These are phyloP conservation scores for Aradus depressus DNA, from an alignment of 2,888 invertebrate genomes.

Conservation along the genomic window DNA sequence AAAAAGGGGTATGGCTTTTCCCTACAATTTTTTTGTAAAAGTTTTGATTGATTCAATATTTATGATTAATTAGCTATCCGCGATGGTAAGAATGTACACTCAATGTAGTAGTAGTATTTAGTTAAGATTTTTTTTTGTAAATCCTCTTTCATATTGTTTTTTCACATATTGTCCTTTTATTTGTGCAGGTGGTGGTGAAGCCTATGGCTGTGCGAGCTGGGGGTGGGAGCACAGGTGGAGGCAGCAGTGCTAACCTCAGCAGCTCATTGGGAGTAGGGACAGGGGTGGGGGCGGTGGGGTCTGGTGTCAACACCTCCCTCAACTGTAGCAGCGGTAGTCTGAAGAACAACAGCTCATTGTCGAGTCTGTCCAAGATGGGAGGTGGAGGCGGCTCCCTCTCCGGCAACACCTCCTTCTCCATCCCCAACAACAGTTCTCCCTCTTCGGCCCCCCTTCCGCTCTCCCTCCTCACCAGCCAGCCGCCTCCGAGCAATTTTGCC, in stretches of 20 bases:
- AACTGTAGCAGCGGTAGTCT: slow-evolving; percentile 23
- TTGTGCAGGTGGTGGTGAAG: slow-evolving; percentile 62
- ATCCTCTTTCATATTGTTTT: no score
- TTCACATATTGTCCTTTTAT: slow-evolving; percentile 26
- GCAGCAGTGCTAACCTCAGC: slow-evolving; percentile 37
- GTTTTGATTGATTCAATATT: no score
- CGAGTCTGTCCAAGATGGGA: no score
- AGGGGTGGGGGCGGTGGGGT: no score
- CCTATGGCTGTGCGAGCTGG: slow-evolving; percentile 63
- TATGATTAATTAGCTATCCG: no score
- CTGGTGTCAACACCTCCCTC: slow-evolving; percentile 25
- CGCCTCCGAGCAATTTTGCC: slow-evolving; percentile 46
- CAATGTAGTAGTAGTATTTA: no score
- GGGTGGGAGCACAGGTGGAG: slow-evolving; percentile 37
- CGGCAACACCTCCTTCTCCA: slow-evolving; percentile 31
- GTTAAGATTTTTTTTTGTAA: no score
- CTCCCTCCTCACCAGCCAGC: slow-evolving; percentile 21
- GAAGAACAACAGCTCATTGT: slow-evolving; percentile 11
- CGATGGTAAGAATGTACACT: no score
- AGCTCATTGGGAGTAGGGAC: no score
- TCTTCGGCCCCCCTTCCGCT: slow-evolving; percentile 32
- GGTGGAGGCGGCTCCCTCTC: slow-evolving; percentile 15
- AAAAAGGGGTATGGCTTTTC: no score
- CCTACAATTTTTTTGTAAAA: no score
- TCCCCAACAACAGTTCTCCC: slow-evolving; percentile 41